Evolutionary conservation across 2,113 vertebrate genomes (phyloP).

Genomic region (Monopterus albus): DNA sequence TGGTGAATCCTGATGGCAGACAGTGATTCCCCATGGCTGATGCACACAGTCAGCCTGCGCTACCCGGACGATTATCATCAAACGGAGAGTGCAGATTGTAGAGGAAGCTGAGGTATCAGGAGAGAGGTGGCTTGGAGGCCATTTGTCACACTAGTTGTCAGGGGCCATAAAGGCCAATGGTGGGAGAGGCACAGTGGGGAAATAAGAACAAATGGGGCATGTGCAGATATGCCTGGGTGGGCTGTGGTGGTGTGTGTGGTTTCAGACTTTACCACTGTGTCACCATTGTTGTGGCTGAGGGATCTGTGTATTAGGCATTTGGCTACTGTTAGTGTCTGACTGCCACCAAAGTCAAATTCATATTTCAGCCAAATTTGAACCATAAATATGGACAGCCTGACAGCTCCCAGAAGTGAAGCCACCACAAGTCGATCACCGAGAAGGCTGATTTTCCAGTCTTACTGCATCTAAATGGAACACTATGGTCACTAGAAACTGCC

Average conservation of each 20-base stretch:
- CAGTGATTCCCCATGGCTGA: slow-evolving; percentile 47
- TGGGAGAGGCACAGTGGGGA: slow-evolving; percentile 5
- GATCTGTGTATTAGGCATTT: too few species aligned
- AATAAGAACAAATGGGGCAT: slow-evolving; percentile 36
- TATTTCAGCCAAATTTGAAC: too few species aligned
- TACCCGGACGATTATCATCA: slow-evolving; percentile 33
- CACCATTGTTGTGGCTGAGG: slow-evolving; percentile 1
- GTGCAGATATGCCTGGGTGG: slow-evolving; percentile 37
- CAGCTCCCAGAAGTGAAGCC: too few species aligned
- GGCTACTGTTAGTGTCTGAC: too few species aligned
- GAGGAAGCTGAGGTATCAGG: slow-evolving; percentile 13
- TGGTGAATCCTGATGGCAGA: slow-evolving; percentile 55
- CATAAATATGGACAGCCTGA: too few species aligned
- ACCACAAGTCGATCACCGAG: too few species aligned
- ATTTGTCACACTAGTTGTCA: slow-evolving; percentile 58
- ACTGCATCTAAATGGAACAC: too few species aligned
- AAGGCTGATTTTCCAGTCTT: too few species aligned
- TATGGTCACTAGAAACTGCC: too few species aligned
- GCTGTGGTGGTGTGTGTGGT: not conserved
- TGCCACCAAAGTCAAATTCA: too few species aligned
- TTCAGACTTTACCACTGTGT: slow-evolving; percentile 8
- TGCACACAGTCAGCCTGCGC: slow-evolving; percentile 34
- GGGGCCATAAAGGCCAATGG: slow-evolving; percentile 27
- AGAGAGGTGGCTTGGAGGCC: slow-evolving; percentile 14
- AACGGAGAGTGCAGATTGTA: slow-evolving; percentile 29